A percentile compares a stretch with the other conserved stretches of the same genome.
These are phyloP conservation scores for Drosophila equinoxialis DNA, from an alignment of 1,140 invertebrate genomes.

Conservation along the genomic window DNA sequence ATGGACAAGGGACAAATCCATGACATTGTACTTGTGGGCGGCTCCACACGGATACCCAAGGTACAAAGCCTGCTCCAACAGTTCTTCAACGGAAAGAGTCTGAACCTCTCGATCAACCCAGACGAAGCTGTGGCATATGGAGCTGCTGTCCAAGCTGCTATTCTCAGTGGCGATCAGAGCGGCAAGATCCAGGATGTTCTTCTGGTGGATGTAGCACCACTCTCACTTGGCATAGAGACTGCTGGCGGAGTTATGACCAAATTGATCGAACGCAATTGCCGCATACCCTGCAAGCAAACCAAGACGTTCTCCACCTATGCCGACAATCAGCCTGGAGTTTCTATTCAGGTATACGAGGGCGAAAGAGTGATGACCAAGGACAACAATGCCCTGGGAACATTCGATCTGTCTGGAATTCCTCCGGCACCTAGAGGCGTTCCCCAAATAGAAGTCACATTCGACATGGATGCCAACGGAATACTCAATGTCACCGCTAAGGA, in stretches of 20 bases:
- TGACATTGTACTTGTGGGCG: slow-evolving; percentile 87
- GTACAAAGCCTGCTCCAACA: slow-evolving; percentile 86
- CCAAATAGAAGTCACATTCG: slow-evolving; percentile 88
- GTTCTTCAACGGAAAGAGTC: slow-evolving; percentile 86
- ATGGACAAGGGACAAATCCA: slow-evolving; percentile 88
- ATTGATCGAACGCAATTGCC: slow-evolving; percentile 86
- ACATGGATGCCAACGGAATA: slow-evolving; percentile 86
- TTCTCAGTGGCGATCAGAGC: slow-evolving; percentile 87
- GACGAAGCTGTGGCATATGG: slow-evolving; percentile 91
- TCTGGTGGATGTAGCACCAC: slow-evolving; percentile 85
- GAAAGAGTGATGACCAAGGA: slow-evolving; percentile 89
- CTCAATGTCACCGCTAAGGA: slow-evolving; percentile 87
- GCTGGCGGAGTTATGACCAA: slow-evolving; percentile 87
- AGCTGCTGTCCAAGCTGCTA: slow-evolving; percentile 90
- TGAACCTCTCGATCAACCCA: slow-evolving; percentile 90
- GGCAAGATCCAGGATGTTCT: slow-evolving; percentile 89
- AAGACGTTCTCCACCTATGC: slow-evolving; percentile 88
- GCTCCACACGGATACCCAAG: slow-evolving; percentile 87
- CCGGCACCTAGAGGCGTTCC: slow-evolving; percentile 91
- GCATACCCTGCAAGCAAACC: slow-evolving; percentile 87
- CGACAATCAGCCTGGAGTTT: slow-evolving; percentile 89
- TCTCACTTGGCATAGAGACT: slow-evolving; percentile 86
- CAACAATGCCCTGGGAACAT: slow-evolving; percentile 90
- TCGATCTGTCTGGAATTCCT: slow-evolving; percentile 91
- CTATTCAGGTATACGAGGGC: slow-evolving; percentile 88